Base-by-base conservation (phyloP, 2,888 invertebrate species). In the Drosophila paramelanica region DNA sequence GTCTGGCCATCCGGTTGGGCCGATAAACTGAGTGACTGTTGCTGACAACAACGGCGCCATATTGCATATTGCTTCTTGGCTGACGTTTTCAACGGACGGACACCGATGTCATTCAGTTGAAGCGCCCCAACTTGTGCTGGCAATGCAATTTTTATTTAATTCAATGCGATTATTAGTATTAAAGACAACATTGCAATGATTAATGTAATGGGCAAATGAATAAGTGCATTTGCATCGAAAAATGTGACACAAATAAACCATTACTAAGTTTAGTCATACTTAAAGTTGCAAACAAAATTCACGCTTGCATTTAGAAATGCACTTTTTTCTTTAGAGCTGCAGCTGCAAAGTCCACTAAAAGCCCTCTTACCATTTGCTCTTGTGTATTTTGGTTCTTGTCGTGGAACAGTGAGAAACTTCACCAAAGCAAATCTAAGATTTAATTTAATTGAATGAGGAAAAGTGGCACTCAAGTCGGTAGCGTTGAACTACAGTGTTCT, bases 371-470 rank as follows among this genome's bases (percentile, higher is more conserved):
- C 52, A 65, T 57, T 68, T 74, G 33, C 73, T 56, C 67, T 73
- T 41, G 58, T 74, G 65, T 55, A 62, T 58, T 64, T 56, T 23
- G 23, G 17, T 17, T 17, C 17, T 23, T 23, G 23, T 23, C 23
- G 23, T 23, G 20, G 1, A 1, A 20, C 20, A 20, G 74, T 81
- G 73, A 70, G 68, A 59, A 62, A 69, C 62, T 75, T 77, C 71
- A 67, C 31, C 65, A 71, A 59, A 50, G 66, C 78, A 61, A 74
- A 83, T 23, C 23, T 79, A 89, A 66, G 64, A 66, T 74, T 64
- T 81, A 57, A 81, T 79, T 84, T 70, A 81, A 81, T 84, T 84
- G 78, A 75, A 53, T 25, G 55, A 56, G 51, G 58, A 67, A 58
- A 67, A 62, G 42, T 53, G 41, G 11, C 20, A 49, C 61, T 56